Evolutionary conservation across 2,113 vertebrate genomes (phyloP), one percentile per base, ranked within the genome.

Genomic region (Indicator maculatus): DNA sequence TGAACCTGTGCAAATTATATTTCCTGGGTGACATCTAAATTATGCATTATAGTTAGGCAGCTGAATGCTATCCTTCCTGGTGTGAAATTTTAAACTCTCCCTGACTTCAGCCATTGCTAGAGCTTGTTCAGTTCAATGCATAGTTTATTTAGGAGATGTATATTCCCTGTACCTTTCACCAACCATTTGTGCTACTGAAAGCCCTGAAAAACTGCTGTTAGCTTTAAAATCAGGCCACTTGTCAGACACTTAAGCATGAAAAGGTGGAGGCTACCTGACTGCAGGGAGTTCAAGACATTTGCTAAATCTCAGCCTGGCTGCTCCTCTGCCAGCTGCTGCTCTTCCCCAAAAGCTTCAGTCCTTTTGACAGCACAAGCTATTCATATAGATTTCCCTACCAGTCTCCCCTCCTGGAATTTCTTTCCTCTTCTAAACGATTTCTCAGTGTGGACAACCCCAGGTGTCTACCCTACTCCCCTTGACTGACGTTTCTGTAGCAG

Each of bases 401-500:
- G 7, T 8, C 26, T 12, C 5, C 13, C 7, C 5, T 12, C 1
- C 26, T 39, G 70, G 41, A 69, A 11, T 60, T 70, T n/a, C 69
- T 83, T 83, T 65, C 44, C 33, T 79, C 24, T 61, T 76, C 24
- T 73, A 64, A 92, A 39, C 80, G 76, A 52, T 74, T 77, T 74
- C 73, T 87, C 30, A 50, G 27, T 23, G 24, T 59, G 60, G 71
- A 39, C 58, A 63, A 27, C 71, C 56, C 45, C 20, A 63, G 85
- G 53, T 93, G 60, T 47, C 65, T 86, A 2, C 64, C 41, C 60
- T 53, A 36, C 67, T 95, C 85, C 45, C 61, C 23, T 39, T 80
- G 80, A 85, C 66, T 83, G 95, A 33, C 67, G 8, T 80, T 84
- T 77, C 89, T 90, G 56, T 60, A 80, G 89, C 92, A 95, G 94